Conservation (phyloP, 2,888 invertebrate species). For the Meiosimyza platycephala region DNA sequence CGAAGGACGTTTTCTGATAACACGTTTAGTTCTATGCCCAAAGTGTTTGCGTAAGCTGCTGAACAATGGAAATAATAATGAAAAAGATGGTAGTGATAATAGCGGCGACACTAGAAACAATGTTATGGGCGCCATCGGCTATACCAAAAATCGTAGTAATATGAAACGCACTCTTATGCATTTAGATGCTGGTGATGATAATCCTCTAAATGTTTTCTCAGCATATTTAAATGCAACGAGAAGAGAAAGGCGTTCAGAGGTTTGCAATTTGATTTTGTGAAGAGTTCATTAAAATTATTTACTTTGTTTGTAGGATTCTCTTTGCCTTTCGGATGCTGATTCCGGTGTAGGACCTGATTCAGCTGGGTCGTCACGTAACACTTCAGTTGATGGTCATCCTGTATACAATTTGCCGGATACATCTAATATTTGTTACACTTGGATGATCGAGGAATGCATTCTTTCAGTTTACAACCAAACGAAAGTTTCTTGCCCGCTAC, state of each 20-base stretch:
- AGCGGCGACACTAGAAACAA: slow-evolving; percentile 54
- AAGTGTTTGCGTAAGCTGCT: slow-evolving; percentile 76
- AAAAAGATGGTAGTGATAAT: slow-evolving; percentile 43
- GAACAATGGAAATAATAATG: slow-evolving; percentile 14
- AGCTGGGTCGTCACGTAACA: slow-evolving; percentile 82
- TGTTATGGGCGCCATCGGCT: slow-evolving; percentile 45
- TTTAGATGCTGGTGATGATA: slow-evolving; percentile 55
- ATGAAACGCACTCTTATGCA: slow-evolving; percentile 50
- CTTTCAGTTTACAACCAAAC: slow-evolving; percentile 83
- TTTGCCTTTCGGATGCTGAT: slow-evolving; percentile 82
- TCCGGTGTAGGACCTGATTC: slow-evolving; percentile 89
- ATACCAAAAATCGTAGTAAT: slow-evolving; percentile 52
- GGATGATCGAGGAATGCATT: slow-evolving; percentile 97
- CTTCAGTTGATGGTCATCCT: slow-evolving; percentile 84
- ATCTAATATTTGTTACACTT: slow-evolving; percentile 74
- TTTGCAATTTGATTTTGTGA: slow-evolving; percentile 28
- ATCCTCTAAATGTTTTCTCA: slow-evolving; percentile 58
- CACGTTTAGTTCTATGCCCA: slow-evolving; percentile 92
- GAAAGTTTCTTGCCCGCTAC: slow-evolving; percentile 80
- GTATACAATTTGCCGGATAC: slow-evolving; percentile 65
- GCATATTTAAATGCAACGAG: slow-evolving; percentile 60
- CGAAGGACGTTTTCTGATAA: slow-evolving; percentile 94
- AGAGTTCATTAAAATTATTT: not conserved
- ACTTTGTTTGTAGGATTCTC: slow-evolving; percentile 70
- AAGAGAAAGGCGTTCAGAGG: slow-evolving; percentile 57